Conservation (phyloP, 2,888 invertebrate genomes). For the Dolichopus griseipennis region DNA sequence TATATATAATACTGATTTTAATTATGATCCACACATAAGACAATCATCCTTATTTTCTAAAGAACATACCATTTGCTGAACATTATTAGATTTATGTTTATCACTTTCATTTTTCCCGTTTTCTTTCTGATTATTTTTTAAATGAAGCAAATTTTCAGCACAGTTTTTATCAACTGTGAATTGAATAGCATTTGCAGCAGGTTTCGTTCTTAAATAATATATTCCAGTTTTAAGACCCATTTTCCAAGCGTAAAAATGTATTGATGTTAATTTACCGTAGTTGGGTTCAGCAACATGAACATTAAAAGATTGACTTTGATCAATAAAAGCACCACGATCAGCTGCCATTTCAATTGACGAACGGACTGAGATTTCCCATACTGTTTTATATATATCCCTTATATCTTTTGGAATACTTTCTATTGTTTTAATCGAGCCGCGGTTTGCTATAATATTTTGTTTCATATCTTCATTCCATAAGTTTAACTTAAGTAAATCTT, state of each 20-base stretch:
- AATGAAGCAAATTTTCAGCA: conserved; percentile 32
- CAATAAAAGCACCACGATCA: conserved; percentile 89
- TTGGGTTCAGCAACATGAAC: conserved; percentile 87
- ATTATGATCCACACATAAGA: conserved; percentile 67
- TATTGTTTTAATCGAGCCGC: conserved; percentile 83
- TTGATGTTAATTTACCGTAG: conserved; percentile 81
- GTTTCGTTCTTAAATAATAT: conserved; percentile 90
- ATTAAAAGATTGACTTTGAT: conserved; percentile 93
- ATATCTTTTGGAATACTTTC: conserved; percentile 68
- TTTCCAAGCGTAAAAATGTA: conserved; percentile 95
- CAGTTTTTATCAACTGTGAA: conserved; percentile 79
- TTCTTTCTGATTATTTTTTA: background rate
- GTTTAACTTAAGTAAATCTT: conserved; percentile 77
- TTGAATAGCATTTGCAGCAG: conserved; percentile 86
- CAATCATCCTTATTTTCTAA: conserved; percentile 74
- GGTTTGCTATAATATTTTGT: conserved; percentile 74
- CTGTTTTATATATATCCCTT: conserved; percentile 80
- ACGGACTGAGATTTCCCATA: conserved; percentile 90
- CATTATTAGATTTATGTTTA: background rate
- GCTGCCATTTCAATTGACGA: conserved; percentile 86
- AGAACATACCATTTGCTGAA: conserved; percentile 59
- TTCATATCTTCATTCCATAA: conserved; percentile 91
- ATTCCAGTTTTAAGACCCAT: conserved; percentile 93
- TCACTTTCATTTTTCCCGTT: background rate
- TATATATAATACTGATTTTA: too few species aligned